These are phyloP conservation scores for Myotis davidii DNA, from an alignment of 2,113 vertebrate genomes.

Conservation along the genomic window DNA sequence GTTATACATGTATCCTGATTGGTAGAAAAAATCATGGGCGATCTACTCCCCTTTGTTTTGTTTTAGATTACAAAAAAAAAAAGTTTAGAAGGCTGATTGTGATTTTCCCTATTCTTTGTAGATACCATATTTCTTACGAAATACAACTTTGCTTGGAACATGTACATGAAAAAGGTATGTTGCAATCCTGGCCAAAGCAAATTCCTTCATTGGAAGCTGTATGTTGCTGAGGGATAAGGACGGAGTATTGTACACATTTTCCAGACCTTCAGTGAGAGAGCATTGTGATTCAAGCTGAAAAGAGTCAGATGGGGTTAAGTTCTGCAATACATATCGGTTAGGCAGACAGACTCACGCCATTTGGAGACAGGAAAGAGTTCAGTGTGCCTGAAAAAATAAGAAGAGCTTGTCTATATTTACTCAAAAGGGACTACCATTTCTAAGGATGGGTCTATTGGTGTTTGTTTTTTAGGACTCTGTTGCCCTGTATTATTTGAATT, in stretches of 20 bases:
- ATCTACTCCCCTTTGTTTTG: conserved; percentile 14
- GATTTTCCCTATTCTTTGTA: not conserved
- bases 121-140: conserved; percentile 38
- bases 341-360: not conserved
- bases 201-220: not conserved
- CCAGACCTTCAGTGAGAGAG: not conserved
- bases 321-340: not conserved
- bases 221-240: not conserved
- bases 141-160: not conserved
- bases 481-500: not conserved
- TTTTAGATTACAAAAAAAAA: not conserved
- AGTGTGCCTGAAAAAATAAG: not conserved
- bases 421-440: not conserved
- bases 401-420: not conserved
- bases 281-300: not conserved
- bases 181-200: not conserved
- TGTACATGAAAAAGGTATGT: not conserved
- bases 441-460: not conserved
- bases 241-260: not conserved
- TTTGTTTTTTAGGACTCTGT: not conserved
- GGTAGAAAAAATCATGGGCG: not conserved
- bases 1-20: not conserved
- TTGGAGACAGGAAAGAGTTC: not conserved
- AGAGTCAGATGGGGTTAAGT: not conserved
- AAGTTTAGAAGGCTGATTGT: not conserved